Evolutionary conservation across 1,140 invertebrate genomes (phyloP), one percentile per base, ranked within the genome.

Genomic region (Gonioctena quinquepunctata): DNA sequence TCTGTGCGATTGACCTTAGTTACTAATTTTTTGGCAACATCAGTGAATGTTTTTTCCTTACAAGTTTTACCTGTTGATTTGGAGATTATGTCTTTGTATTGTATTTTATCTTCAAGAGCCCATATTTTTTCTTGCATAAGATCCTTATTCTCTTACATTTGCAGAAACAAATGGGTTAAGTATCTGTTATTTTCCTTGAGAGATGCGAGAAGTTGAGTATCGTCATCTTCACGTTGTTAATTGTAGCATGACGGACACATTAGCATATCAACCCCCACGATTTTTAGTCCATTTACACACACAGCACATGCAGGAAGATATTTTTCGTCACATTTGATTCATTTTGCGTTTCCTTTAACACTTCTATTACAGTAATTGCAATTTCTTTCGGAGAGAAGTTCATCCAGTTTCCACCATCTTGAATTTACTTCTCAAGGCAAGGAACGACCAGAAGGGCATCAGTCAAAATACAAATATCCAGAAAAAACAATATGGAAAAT

Each of bases 171-270:
- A 16, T 19, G n/a, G 3, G 49, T 50, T 50, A 50, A 50, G n/a
- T 19, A 50, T 16, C 49, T 50, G 49, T 50, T 50, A 50, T 50
- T 50, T 50, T 50, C n/a, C 49, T 50, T 50, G n/a, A 50, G n/a
- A 5, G 49, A 50, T n/a, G 3, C 49, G n/a, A 50, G 49, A 6
- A 50, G 18, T 5, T 50, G 49, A 16, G 18, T 50, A 19, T 50
- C n/a, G 49, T 50, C n/a, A 50, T n/a, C 3, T 50, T 50, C 49
- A 50, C 4, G 13, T n/a, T 16, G 49, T 50, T 50, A 4, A 50
- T 50, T 3, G 13, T 4, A 19, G 13, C 19, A n/a, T 6, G 4
- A n/a, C 4, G 13, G 18, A 50, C 49, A 50, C 13, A 50, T 50
- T 50, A 3, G 18, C 49, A 50, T 50, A 19, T 50, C n/a, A 3